Conservation (phyloP, 1,140 invertebrate species). For the Cyclargus thomasi region DNA sequence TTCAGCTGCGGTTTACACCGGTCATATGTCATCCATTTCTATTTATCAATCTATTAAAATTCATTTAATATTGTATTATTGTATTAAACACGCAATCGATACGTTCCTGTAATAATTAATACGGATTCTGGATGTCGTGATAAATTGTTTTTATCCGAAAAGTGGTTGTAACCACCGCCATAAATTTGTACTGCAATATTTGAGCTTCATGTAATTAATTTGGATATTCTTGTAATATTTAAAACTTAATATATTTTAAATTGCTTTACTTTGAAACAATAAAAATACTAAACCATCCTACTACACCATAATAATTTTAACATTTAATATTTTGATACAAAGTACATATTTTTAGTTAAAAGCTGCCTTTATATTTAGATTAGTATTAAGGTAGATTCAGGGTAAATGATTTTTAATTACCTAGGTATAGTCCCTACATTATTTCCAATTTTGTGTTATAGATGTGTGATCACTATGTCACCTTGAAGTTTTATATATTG, state of each 20-base stretch:
- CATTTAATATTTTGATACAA: too few relatives aligned
- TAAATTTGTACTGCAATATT: neutral
- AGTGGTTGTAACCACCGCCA: neutral
- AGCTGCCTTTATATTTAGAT: too few relatives aligned
- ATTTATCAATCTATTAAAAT: constrained; percentile 18
- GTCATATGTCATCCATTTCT: neutral
- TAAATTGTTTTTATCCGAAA: constrained; percentile 8
- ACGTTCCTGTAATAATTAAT: constrained; percentile 6
- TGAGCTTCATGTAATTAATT: neutral
- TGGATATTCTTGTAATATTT: neutral
- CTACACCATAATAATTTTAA: too few relatives aligned
- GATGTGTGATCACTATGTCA: too few relatives aligned
- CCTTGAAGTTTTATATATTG: too few relatives aligned
- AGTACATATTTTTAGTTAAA: too few relatives aligned
- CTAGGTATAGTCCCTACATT: too few relatives aligned
- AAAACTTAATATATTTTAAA: neutral
- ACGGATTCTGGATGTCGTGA: neutral
- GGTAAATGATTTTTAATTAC: too few relatives aligned
- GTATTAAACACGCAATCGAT: neutral
- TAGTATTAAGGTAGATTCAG: too few relatives aligned
- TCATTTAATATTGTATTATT: constrained; percentile 10
- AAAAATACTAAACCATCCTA: neutral
- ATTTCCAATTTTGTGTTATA: too few relatives aligned
- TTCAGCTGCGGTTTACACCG: neutral
- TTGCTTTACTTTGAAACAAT: neutral